These are phyloP conservation scores for Lichenostomus cassidix DNA, from an alignment of 2,113 vertebrate species.

Conservation along the genomic window DNA sequence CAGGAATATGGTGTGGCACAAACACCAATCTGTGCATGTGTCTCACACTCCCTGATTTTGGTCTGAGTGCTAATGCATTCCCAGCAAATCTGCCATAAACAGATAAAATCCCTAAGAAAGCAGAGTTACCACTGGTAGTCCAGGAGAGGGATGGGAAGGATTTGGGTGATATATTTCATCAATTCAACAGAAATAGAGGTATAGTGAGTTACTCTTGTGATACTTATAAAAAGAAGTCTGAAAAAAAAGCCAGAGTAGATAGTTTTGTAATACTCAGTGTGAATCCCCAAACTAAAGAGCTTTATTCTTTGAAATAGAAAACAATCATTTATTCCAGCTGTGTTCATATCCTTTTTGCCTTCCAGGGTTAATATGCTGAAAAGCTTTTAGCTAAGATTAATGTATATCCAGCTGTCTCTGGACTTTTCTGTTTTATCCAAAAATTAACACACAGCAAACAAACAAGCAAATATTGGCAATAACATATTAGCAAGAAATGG, in stretches of 20 bases:
- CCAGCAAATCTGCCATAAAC: background rate
- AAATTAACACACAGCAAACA: background rate
- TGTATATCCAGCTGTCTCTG: constrained; percentile 14
- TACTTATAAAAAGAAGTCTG: background rate
- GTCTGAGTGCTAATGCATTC: background rate
- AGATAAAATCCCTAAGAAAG: background rate
- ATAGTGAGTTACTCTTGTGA: accelerated
- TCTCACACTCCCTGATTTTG: background rate
- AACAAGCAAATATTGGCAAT: background rate
- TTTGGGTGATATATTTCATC: background rate
- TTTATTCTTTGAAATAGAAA: constrained; percentile 28
- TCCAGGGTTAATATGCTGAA: constrained; percentile 46
- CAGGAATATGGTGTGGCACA: background rate
- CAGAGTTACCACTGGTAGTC: background rate
- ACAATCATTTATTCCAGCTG: constrained; percentile 19
- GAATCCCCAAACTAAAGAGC: background rate
- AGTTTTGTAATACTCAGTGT: background rate
- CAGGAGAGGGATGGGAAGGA: background rate
- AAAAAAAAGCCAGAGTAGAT: background rate
- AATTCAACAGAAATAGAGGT: background rate
- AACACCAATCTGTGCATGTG: accelerated
- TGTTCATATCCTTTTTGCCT: constrained; percentile 31
- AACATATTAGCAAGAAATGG: background rate
- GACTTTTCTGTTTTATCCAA: background rate
- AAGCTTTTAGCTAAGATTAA: constrained; percentile 53